Evolutionary conservation across 2,888 invertebrate genomes (phyloP).

Genomic region (Apomyelois bistriatella): DNA sequence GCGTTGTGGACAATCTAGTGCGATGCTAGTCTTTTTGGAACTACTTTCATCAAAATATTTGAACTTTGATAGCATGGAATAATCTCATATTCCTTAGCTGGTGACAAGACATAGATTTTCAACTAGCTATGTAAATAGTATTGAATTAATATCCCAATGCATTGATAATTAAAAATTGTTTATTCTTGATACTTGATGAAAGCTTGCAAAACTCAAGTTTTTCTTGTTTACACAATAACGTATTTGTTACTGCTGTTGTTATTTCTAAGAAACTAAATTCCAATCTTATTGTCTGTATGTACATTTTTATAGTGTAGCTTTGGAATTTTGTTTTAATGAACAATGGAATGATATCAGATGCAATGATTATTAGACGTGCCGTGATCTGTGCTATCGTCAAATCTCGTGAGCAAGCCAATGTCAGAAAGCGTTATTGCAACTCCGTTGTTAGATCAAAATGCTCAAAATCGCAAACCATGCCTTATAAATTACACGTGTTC

Average conservation of each 20-base stretch:
- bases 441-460: slow-evolving; percentile 61
- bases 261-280: too few species aligned
- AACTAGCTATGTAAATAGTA: too few species aligned
- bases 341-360: slow-evolving; percentile 22
- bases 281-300: not conserved
- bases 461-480: slow-evolving; percentile 61
- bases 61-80: not conserved
- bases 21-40: not conserved
- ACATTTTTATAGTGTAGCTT: not conserved
- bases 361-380: slow-evolving; percentile 41
- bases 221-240: too few species aligned
- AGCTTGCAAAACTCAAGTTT: too few species aligned
- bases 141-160: too few species aligned
- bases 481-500: slow-evolving; percentile 37
- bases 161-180: too few species aligned
- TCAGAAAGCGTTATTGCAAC: slow-evolving; percentile 37
- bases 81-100: too few species aligned
- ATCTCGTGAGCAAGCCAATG: slow-evolving; percentile 49
- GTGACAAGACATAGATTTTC: too few species aligned
- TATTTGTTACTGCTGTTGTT: too few species aligned
- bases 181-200: too few species aligned
- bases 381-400: slow-evolving; percentile 42
- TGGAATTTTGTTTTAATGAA: not conserved
- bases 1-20: not conserved
- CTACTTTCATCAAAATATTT: too few species aligned